These are phyloP conservation scores for Augiades crinisus DNA, from an alignment of 2,888 invertebrate genomes.

Conservation along the genomic window DNA sequence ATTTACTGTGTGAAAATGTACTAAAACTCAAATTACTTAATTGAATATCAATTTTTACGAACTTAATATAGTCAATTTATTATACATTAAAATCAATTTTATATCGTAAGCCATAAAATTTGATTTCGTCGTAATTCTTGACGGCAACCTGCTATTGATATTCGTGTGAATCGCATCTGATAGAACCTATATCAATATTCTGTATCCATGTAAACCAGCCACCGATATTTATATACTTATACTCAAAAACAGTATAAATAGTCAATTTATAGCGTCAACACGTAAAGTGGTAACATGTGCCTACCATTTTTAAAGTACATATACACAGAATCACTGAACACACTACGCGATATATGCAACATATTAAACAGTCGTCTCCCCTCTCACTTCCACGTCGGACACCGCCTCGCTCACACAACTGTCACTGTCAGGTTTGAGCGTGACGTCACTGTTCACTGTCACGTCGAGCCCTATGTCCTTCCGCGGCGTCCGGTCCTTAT, in stretches of 20 bases:
- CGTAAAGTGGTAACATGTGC: neutral
- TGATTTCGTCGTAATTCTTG: no score
- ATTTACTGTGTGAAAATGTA: neutral
- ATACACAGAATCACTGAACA: neutral
- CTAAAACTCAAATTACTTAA: no score
- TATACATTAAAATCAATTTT: no score
- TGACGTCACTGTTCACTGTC: slow-evolving; percentile 70
- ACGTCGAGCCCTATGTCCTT: slow-evolving; percentile 59
- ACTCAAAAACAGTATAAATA: slow-evolving; percentile 9
- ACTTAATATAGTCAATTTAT: no score
- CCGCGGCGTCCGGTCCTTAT: slow-evolving; percentile 53
- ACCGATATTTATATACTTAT: slow-evolving; percentile 1
- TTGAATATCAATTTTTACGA: no score
- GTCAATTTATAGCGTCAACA: slow-evolving; percentile 1
- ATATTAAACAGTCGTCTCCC: slow-evolving; percentile 64
- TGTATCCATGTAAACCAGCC: slow-evolving; percentile 5
- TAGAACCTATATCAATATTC: neutral
- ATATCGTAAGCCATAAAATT: no score
- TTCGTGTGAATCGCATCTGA: no score
- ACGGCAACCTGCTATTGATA: no score
- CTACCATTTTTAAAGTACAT: neutral
- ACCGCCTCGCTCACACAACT: slow-evolving; percentile 75
- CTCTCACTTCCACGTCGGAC: slow-evolving; percentile 61
- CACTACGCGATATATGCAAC: slow-evolving; percentile 37
- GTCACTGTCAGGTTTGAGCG: slow-evolving; percentile 71